Base-by-base conservation (phyloP, 37 sponge, comb jelly and placozoan species). In the Diacarnus erythraeanus region DNA sequence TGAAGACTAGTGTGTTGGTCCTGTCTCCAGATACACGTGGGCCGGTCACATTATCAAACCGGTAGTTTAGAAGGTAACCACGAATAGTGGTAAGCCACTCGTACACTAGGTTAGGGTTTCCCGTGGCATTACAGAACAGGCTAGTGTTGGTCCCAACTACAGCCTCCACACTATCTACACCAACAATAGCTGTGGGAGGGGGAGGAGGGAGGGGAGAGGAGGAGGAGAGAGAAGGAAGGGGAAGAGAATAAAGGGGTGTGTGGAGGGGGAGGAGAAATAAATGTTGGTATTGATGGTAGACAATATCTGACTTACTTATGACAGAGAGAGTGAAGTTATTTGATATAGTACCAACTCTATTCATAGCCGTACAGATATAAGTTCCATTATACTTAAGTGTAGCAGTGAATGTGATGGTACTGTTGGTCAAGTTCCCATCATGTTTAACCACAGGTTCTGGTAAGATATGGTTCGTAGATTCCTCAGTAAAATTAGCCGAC, bases 291-390 rank as follows among this genome's bases (percentile, higher is more conserved):
- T n/a, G n/a, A n/a, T n/a, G n/a, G n/a, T n/a, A n/a, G n/a, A n/a
- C n/a, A n/a, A n/a, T n/a, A n/a, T n/a, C 51, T 27, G 21, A 76
- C 60, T 76, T 57, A 76, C 77, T 31, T 8, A 58, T 29, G 60
- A 76, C 74, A 42, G 33, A 44, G 21, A 73, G 20, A 35, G 18
- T 73, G 34, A 42, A 31, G 26, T 39, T 35, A 15, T 44, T 30
- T 3, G 34, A 5, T 17, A 65, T 10, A 10, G 27, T 65, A 35
- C 2, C 9, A 17, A 30, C 9, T 30, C 66, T 65, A 35, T 65
- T 65, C 35, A 10, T 6, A 30, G 66, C 66, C 1, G 40, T 40
- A 42, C 42, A 39, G 1, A 8, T 3, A 42, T 39, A 71, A 36
- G 38, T 40, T 23, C 42, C 42, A 2, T 41, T 15, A 2, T 20